Evolutionary conservation across 1,140 invertebrate genomes (phyloP).

Genomic region (Heliconius nattereri): DNA sequence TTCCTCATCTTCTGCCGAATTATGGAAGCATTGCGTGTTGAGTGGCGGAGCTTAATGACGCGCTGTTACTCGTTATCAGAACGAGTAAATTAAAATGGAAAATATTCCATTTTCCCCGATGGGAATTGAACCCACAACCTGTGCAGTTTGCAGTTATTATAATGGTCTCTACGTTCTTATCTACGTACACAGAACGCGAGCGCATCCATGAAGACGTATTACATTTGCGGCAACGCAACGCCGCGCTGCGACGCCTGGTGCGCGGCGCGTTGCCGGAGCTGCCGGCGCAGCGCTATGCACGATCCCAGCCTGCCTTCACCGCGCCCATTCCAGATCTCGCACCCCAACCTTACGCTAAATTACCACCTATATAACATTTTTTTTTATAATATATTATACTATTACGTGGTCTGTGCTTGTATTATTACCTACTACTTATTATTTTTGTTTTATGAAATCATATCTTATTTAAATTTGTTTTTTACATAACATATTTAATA

Average conservation of each 20-base stretch:
- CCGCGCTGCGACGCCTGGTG: conserved; percentile 57
- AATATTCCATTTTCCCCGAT: too few relatives aligned
- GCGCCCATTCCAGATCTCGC: conserved; percentile 48
- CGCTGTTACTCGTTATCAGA: too few relatives aligned
- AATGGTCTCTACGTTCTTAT: background rate
- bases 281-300: conserved; percentile 46
- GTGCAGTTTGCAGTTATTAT: background rate
- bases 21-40: too few relatives aligned
- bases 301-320: conserved; percentile 43
- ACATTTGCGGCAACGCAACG: conserved; percentile 54
- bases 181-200: conserved; percentile 55
- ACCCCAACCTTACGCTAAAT: conserved; percentile 33
- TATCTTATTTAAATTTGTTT: too few relatives aligned
- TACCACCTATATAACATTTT: conserved; percentile 50
- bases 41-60: too few relatives aligned
- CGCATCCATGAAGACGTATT: conserved; percentile 62
- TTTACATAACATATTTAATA: too few relatives aligned
- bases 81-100: too few relatives aligned
- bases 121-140: too few relatives aligned
- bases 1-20: too few relatives aligned
- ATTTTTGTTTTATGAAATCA: too few relatives aligned
- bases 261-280: conserved; percentile 62
- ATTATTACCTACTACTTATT: too few relatives aligned
- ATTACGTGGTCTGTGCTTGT: too few relatives aligned
- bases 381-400: background rate